Conservation (phyloP, 2,888 invertebrate species). For the Notodonta dromedarius region DNA sequence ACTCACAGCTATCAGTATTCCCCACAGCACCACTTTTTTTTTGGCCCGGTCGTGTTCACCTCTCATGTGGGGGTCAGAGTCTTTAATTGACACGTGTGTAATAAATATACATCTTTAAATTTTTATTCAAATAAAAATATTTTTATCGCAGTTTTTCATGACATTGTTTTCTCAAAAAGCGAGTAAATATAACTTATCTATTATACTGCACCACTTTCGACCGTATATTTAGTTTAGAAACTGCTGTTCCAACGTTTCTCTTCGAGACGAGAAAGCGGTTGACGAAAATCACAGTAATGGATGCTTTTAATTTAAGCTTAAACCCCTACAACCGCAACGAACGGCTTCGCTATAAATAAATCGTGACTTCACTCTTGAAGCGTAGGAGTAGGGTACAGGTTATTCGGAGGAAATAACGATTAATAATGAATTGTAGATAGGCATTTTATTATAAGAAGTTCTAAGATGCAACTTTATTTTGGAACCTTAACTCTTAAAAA, state of each 20-base stretch:
- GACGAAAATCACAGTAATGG: conserved; percentile 37
- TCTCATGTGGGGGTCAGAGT: too few relatives aligned
- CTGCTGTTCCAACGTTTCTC: conserved; percentile 3
- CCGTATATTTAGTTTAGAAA: neutral
- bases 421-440: neutral
- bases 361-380: conserved; percentile 26
- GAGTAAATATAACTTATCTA: too few relatives aligned
- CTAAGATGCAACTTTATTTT: too few relatives aligned
- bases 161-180: too few relatives aligned
- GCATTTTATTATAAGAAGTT: too few relatives aligned
- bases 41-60: too few relatives aligned
- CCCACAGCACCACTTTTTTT: too few relatives aligned
- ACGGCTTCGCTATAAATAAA: conserved; percentile 37
- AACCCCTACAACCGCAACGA: conserved; percentile 25
- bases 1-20: neutral
- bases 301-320: conserved; percentile 34
- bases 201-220: neutral
- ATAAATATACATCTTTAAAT: too few relatives aligned
- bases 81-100: too few relatives aligned
- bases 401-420: conserved; percentile 16
- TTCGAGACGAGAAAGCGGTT: conserved; percentile 14
- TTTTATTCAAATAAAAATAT: too few relatives aligned
- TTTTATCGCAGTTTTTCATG: too few relatives aligned
- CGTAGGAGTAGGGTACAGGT: conserved; percentile 25
- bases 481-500: too few relatives aligned